Base-by-base conservation (phyloP, 2,797 vertebrate genomes). In the Amblyraja radiata region DNA sequence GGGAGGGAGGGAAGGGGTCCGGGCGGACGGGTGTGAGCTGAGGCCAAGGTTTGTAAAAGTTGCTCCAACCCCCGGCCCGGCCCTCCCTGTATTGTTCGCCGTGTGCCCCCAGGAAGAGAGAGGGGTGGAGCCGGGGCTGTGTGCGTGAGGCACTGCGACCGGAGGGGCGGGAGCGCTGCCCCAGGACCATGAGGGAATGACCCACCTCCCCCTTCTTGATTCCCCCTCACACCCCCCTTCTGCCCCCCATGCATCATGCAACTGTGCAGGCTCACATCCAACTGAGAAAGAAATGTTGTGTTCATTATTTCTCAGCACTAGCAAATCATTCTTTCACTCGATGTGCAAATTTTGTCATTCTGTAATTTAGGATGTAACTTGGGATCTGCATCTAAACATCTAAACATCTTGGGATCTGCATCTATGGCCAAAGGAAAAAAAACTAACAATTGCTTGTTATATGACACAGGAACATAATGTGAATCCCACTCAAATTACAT, bases 401-500 rank as follows among this genome's bases (percentile, higher is more conserved):
- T 54, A 54, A 54, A 54, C 46, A 21, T 23, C 6, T 74, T 74
- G 14, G 46, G 21, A 92, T 54, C 46, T 54, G 28, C 23, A 91
- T 76, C 21, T 54, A 76, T 76, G 39, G 73, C 39, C 39, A 76
- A 92, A 92, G 46, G 5, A 6, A 3, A 76, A 74, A 54, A 23
- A 92, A 11, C 4, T 54, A 74, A 76, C 58, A 58, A 92, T 54
- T 76, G 68, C 46, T 58, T 23, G 18, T n/a, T 39, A 74, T 74
- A 46, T 92, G 90, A 92, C 90, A 92, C 28, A 54, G 39, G 76
- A 92, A 25, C 71, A 76, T 18, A 76, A 73, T 92, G 46, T 76
- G 39, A 54, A 92, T 6, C 28, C 13, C 63, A 39, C 25, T 28
- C 23, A 58, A 92, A 74, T 92, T 18, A 54, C 71, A 92, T 18